These are phyloP conservation scores for Apis florea DNA, from an alignment of 1,140 invertebrate species.

Conservation along the genomic window DNA sequence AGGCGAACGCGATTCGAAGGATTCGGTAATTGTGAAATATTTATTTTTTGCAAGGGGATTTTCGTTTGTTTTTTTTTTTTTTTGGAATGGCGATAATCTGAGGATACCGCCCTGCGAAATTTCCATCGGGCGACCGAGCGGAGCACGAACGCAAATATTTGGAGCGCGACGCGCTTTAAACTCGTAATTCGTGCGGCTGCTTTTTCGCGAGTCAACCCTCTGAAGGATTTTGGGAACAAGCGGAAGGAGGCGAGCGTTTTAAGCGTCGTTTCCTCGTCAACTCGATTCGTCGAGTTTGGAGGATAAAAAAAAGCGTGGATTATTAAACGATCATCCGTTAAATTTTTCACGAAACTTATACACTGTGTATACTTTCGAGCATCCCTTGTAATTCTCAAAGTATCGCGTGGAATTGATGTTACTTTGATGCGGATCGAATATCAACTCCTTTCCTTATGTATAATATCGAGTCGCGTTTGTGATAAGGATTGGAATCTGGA, in stretches of 20 bases:
- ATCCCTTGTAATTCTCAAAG: neutral
- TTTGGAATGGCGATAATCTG: conserved; percentile 11
- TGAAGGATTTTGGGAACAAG: neutral
- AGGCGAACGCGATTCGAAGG: neutral
- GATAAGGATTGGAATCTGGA: too few relatives aligned
- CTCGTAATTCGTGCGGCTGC: conserved; percentile 35
- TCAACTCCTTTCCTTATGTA: too few relatives aligned
- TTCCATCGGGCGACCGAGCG: conserved; percentile 8
- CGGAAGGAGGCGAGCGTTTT: neutral
- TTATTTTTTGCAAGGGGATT: neutral
- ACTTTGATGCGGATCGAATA: too few relatives aligned
- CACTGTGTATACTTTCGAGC: neutral
- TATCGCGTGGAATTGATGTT: too few relatives aligned
- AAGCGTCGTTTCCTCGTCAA: neutral
- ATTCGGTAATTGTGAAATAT: conserved; percentile 36
- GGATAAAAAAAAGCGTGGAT: neutral
- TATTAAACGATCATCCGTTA: neutral
- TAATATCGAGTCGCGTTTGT: too few relatives aligned
- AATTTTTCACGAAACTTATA: neutral
- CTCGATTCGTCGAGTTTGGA: neutral
- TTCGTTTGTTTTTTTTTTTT: conserved; percentile 15
- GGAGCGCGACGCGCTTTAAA: conserved; percentile 36
- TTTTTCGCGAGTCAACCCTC: conserved; percentile 17
- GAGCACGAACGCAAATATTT: conserved; percentile 37
- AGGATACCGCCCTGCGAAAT: neutral